Evolutionary conservation across 2,113 vertebrate species (phyloP).

Genomic region (Gorilla gorilla): DNA sequence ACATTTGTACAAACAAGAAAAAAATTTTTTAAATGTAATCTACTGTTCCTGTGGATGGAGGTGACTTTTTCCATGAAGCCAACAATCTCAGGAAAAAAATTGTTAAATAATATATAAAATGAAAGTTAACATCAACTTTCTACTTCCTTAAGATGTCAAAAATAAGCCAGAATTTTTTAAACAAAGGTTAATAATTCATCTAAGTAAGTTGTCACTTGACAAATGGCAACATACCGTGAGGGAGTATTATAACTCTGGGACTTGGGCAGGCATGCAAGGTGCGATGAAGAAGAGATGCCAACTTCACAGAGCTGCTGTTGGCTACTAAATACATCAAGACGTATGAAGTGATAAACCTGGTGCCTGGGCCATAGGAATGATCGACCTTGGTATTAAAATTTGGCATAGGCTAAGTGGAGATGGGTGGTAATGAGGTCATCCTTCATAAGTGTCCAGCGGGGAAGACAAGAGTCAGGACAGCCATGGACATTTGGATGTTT

Average conservation of each 20-base stretch:
- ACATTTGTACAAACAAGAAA: not conserved
- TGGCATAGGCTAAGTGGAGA: not conserved
- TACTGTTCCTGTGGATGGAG: not conserved
- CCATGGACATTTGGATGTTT: no score
- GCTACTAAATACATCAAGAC: not conserved
- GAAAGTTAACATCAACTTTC: not conserved
- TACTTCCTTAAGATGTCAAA: not conserved
- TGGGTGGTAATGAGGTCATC: no score
- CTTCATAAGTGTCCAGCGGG: no score
- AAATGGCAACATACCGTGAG: not conserved
- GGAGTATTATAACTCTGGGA: not conserved
- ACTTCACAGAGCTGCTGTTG: not conserved
- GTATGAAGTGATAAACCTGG: not conserved
- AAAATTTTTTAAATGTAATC: not conserved
- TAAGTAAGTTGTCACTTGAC: not conserved
- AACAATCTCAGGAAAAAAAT: not conserved
- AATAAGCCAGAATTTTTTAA: not conserved
- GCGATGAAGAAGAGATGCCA: rapidly evolving
- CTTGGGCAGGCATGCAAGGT: not conserved
- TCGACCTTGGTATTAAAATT: not conserved
- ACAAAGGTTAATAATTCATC: not conserved
- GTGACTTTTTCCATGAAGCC: not conserved
- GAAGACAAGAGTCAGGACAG: not conserved
- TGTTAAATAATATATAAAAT: not conserved
- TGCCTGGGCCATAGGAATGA: not conserved